phyloP scores from a whole-genome alignment of 2,888 invertebrate genomes.

The Tubulanus polymorphus region DNA sequence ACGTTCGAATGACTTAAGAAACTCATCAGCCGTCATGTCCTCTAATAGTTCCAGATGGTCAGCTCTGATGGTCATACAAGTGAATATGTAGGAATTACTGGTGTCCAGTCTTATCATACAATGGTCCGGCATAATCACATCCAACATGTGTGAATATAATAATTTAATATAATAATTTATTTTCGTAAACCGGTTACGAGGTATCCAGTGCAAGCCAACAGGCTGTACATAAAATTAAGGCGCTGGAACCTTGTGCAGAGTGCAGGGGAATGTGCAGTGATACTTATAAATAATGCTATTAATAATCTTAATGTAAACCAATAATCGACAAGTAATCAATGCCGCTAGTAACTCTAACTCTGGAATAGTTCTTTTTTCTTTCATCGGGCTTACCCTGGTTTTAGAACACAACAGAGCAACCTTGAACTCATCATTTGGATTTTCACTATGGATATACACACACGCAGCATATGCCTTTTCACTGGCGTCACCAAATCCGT shows the following conservation, averaged over 20 bases:
- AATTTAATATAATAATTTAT: too few species aligned
- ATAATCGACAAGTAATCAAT: not conserved
- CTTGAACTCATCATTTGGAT: not conserved
- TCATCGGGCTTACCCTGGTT: not conserved
- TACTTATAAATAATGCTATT: too few species aligned
- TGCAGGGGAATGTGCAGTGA: too few species aligned
- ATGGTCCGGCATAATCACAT: slow-evolving; percentile 3
- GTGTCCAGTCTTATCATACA: not conserved
- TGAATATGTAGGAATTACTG: slow-evolving; percentile 2
- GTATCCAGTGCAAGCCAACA: too few species aligned
- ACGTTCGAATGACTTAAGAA: not conserved
- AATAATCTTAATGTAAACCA: not conserved
- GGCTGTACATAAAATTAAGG: too few species aligned
- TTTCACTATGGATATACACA: not conserved
- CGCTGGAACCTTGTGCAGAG: too few species aligned
- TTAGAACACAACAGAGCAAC: not conserved
- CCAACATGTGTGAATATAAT: slow-evolving; percentile 1
- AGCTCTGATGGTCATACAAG: not conserved
- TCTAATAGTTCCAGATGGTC: not conserved
- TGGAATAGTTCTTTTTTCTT: not conserved
- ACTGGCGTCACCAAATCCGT: not conserved
- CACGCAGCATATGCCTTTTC: not conserved
- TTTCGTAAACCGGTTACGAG: too few species aligned
- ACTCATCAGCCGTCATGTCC: not conserved
- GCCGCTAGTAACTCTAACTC: not conserved